Conservation (phyloP, 2,113 vertebrate genomes). For the Zosterops japonicus region DNA sequence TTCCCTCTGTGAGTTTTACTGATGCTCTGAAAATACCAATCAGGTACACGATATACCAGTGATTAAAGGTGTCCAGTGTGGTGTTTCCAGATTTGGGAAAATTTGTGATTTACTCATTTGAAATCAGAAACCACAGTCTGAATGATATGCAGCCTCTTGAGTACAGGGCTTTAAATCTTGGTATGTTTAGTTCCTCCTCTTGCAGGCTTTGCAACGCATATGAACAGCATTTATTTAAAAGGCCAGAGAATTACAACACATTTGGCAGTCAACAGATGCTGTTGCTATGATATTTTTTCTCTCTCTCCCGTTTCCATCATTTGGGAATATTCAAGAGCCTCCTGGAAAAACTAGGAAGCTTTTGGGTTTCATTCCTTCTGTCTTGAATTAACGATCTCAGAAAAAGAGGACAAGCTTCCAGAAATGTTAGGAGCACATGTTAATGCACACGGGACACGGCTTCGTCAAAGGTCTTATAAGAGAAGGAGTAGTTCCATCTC, state of each 20-base stretch:
- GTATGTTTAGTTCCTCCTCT: not conserved
- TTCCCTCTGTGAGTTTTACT: constrained; percentile 19
- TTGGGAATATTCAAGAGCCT: not conserved
- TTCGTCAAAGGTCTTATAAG: not conserved
- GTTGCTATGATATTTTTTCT: not conserved
- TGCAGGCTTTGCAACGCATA: not conserved
- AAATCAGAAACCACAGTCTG: not conserved
- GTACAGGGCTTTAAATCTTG: not conserved
- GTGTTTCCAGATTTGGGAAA: constrained; percentile 1
- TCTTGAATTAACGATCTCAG: not conserved
- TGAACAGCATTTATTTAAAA: constrained; percentile 24
- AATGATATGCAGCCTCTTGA: not conserved
- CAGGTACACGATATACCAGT: not conserved
- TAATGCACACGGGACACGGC: not conserved
- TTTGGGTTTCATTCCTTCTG: not conserved
- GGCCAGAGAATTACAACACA: not conserved
- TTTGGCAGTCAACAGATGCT: constrained; percentile 6
- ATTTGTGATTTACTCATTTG: not conserved
- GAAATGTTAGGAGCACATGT: not conserved
- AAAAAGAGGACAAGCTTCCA: not conserved
- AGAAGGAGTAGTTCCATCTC: not conserved
- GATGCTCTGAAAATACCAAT: constrained; percentile 3
- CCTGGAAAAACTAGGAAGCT: not conserved
- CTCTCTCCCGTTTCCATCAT: not conserved
- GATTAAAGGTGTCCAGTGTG: not conserved